A percentile compares a stretch with the other conserved stretches of the same genome.
Conservation (phyloP, 2,797 vertebrate species). For the Galagoides demidoff region DNA sequence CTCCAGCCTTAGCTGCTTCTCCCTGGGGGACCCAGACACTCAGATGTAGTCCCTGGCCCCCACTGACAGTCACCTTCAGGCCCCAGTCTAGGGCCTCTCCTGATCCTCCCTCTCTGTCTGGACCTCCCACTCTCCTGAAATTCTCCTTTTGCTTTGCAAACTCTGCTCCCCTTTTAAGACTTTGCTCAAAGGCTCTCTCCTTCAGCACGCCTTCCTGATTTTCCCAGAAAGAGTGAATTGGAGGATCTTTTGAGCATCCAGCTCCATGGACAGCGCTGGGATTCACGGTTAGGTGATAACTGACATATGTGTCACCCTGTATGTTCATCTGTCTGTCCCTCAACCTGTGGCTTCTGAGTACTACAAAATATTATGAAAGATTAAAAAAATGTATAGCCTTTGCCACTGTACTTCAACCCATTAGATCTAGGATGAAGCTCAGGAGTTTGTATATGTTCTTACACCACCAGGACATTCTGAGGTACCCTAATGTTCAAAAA, state of each 20-base stretch:
- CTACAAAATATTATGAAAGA: background rate
- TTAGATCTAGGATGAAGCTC: background rate
- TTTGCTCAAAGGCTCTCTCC: background rate
- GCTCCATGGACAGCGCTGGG: background rate
- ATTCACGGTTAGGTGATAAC: background rate
- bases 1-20: fast-evolving
- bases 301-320: background rate
- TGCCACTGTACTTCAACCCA: background rate
- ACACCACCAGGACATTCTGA: background rate
- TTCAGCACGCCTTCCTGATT: background rate
- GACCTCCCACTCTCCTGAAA: background rate
- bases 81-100: background rate
- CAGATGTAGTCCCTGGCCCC: background rate
- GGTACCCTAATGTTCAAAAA: background rate
- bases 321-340: background rate
- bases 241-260: background rate
- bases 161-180: background rate
- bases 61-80: background rate
- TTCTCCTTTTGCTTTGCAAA: background rate
- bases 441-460: background rate
- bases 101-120: background rate
- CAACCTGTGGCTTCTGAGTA: background rate
- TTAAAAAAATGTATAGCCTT: background rate
- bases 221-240: background rate
- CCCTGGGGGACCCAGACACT: fast-evolving